Evolutionary conservation across 2,113 vertebrate genomes (phyloP).

Genomic region (Amazona vittata): DNA sequence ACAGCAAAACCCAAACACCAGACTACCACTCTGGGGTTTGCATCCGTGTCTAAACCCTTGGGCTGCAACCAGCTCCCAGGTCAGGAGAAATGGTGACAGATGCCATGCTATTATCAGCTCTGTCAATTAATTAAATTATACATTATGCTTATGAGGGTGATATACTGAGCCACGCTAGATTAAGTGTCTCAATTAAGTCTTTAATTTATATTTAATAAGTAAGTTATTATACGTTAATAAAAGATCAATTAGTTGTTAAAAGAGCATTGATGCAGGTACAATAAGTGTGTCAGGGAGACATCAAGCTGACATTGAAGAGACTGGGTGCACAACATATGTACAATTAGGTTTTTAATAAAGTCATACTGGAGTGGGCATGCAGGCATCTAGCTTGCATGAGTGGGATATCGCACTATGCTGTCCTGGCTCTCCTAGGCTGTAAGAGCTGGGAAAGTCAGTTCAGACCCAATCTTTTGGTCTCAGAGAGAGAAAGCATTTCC

Average conservation of each 20-base stretch:
- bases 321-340: background rate
- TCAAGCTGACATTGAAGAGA: constrained; percentile 59
- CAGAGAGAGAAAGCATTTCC: accelerated
- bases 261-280: constrained; percentile 78
- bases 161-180: constrained; percentile 72
- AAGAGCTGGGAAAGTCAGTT: background rate
- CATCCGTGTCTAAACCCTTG: background rate
- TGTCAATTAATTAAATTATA: constrained; percentile 74
- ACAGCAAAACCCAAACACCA: background rate
- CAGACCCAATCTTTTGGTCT: accelerated
- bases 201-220: constrained; percentile 81
- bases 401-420: accelerated
- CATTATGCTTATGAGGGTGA: constrained; percentile 75
- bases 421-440: background rate
- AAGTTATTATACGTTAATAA: constrained; percentile 80
- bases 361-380: constrained; percentile 11
- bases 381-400: background rate
- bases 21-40: accelerated
- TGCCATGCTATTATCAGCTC: constrained; percentile 72
- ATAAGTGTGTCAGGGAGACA: constrained; percentile 66
- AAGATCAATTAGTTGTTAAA: constrained; percentile 80
- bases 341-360: constrained; percentile 56
- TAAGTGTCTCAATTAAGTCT: constrained; percentile 78
- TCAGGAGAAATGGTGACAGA: constrained; percentile 75
- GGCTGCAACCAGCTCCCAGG: constrained; percentile 60